Conservation (phyloP, 2,888 invertebrate genomes). For the Noctua pronuba region DNA sequence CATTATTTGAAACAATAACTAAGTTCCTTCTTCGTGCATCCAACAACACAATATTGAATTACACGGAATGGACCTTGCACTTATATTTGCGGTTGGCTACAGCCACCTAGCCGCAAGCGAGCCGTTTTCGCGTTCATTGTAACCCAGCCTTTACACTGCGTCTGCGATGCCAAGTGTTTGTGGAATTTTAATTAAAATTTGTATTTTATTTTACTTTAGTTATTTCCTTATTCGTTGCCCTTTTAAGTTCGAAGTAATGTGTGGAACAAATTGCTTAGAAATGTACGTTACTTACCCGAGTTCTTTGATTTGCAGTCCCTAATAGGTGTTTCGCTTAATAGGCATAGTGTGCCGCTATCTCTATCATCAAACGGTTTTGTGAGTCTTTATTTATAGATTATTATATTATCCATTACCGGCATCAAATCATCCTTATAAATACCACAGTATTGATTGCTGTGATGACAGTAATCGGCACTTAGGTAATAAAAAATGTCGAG, state of each 20-base stretch:
- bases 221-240: slow-evolving; percentile 55
- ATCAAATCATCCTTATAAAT: slow-evolving; percentile 16
- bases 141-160: slow-evolving; percentile 27
- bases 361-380: not conserved
- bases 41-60: not conserved
- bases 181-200: slow-evolving; percentile 60
- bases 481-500: not conserved
- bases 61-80: slow-evolving; percentile 21
- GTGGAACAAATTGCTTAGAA: slow-evolving; percentile 37
- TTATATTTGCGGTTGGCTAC: slow-evolving; percentile 33
- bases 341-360: slow-evolving; percentile 1
- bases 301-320: slow-evolving; percentile 22
- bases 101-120: not conserved
- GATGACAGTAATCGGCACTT: slow-evolving; percentile 17
- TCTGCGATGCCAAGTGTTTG: slow-evolving; percentile 36
- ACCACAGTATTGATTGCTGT: not conserved
- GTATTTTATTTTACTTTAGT: slow-evolving; percentile 43
- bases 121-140: slow-evolving; percentile 24
- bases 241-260: slow-evolving; percentile 29
- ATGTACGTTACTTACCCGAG: not conserved
- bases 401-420: slow-evolving; percentile 10
- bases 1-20: slow-evolving; percentile 6
- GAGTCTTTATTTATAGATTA: slow-evolving; percentile 2
- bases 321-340: not conserved
- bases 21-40: not conserved